Evolutionary conservation across 2,888 invertebrate species (phyloP), one percentile per base, ranked within the genome.

Genomic region (Abrostola tripartita): DNA sequence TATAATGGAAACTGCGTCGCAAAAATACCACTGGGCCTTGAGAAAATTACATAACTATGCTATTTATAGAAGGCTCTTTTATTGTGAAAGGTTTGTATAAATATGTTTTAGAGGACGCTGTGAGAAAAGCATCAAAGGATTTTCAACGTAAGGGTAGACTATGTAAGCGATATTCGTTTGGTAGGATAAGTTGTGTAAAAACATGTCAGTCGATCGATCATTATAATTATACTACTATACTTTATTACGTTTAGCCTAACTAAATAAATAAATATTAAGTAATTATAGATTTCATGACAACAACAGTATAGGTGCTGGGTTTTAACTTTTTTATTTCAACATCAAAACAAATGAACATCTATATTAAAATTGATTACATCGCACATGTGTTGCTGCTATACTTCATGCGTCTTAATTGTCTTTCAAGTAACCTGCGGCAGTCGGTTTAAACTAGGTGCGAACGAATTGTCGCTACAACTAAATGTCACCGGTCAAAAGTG

Each of bases 1-100:
- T n/a, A 42, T 60, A 49, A 68, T 12, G 12, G 14, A 7, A 61
- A 61, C 50, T 74, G 56, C 74, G 70, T 41, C 54, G 74, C 69
- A 68, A 63, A 52, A 56, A 57, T 37, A 7, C 24, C 37, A 51
- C 6, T 38, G 35, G 54, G 11, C 62, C 68, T 68, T 71, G 69
- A 68, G 57, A 37, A 57, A 37, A 9, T 59, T 57, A 47, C 24
- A 60, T 71, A 65, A 56, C 67, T 36, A 24, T 8, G 37, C 53
- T 52, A 59, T 60, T 37, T 52, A 59, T 59, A 44, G 35, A n/a
- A 12, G 37, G 11, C 10, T 47, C 44, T 8, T 7, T 7, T 56
- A 44, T 65, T 69, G 56, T 60, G 49, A 56, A 55, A 65, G 14
- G 14, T 37, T 58, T 42, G 10, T 24, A 24, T 24, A 24, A 24